Conservation (phyloP, 2,113 vertebrate species). For the Bucco capensis region DNA sequence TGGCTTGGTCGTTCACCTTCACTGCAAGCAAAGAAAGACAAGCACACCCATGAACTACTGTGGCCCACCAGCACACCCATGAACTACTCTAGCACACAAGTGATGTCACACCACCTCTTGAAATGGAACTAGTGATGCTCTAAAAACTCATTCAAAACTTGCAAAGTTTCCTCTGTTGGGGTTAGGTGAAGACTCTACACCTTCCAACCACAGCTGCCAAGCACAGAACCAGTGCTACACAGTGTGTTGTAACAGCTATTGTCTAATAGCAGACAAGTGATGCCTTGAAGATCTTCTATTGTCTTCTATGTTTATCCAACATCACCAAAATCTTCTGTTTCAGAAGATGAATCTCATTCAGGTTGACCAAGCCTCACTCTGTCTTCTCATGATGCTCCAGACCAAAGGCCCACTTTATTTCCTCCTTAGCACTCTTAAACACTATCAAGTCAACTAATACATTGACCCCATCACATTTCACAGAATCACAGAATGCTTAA, state of each 20-base stretch:
- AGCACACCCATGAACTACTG: background rate
- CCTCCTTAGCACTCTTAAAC: background rate
- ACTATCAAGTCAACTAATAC: background rate
- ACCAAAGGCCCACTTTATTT: background rate
- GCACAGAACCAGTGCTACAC: rapidly evolving
- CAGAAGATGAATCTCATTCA: background rate
- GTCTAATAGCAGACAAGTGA: background rate
- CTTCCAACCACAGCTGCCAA: background rate
- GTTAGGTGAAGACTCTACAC: background rate
- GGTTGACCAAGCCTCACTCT: background rate
- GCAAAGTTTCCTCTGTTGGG: background rate
- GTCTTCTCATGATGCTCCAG: background rate
- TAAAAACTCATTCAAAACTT: background rate
- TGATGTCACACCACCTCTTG: background rate
- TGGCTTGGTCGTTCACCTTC: slow-evolving; percentile 79
- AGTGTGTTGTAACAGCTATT: background rate
- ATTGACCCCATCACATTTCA: background rate
- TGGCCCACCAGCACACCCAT: background rate
- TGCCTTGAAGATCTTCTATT: background rate
- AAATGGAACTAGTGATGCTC: background rate
- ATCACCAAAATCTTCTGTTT: background rate
- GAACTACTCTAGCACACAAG: background rate
- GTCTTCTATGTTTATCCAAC: background rate
- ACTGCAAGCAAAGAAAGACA: slow-evolving; percentile 56
- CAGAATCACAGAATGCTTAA: too few species aligned